Percentiles rank a stretch among this genome's conserved stretches.
phyloP scores from a whole-genome alignment of 2,113 vertebrate species.

The Odontesthes bonariensis region DNA sequence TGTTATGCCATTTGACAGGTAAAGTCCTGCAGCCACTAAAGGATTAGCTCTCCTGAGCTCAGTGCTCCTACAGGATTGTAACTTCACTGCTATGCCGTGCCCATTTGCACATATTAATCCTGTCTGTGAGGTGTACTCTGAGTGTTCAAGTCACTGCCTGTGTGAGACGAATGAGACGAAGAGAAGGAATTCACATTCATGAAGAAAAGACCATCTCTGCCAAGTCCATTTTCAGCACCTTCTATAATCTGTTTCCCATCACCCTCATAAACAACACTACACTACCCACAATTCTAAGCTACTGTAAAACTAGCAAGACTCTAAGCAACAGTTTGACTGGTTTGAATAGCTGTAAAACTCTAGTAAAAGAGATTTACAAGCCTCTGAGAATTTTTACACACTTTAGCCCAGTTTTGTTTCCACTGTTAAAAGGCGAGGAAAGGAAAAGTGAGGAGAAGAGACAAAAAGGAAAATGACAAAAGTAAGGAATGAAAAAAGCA shows the following conservation, averaged over 20 bases:
- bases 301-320: constrained; percentile 6
- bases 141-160: neutral
- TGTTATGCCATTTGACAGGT: too few relatives aligned
- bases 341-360: constrained; percentile 52
- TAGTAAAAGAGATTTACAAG: constrained; percentile 62
- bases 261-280: constrained; percentile 10
- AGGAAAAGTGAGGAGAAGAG: neutral
- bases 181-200: neutral
- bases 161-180: neutral
- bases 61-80: neutral
- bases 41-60: neutral
- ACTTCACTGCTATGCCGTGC: neutral
- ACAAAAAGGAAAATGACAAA: neutral
- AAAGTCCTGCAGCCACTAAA: neutral
- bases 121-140: neutral
- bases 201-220: neutral
- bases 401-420: constrained; percentile 52
- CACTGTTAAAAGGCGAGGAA: constrained; percentile 48
- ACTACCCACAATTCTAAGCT: constrained; percentile 42
- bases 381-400: constrained; percentile 56
- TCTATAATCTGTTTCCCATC: neutral
- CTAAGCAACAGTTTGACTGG: constrained; percentile 35
- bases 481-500: fast-evolving
- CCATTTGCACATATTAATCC: neutral
- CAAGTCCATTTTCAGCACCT: neutral